Base-by-base conservation (phyloP, 2,113 vertebrate species). In the Cyprinodon tularosa region DNA sequence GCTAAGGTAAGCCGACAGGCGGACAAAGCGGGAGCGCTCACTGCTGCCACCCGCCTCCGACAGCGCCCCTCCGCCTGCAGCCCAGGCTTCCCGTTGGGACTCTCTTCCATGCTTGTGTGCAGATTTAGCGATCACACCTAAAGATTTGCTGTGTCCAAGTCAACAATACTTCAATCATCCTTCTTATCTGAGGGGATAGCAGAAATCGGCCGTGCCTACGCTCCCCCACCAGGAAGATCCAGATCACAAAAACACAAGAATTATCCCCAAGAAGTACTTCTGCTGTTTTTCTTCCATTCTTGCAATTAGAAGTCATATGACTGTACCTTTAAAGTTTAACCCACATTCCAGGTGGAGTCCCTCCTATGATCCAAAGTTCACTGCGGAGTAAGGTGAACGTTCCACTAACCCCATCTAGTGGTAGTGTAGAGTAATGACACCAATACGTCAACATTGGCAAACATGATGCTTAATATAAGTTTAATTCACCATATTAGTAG, bases 1-100 rank as follows among this genome's bases (percentile, higher is more conserved):
- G 92, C 91, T 76, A 95, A 74, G 42, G 82, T 83, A 83, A 94
- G 89, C 0, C 90, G 88, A 3, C 84, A 77, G 8, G 45, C 62
- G 62, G 87, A 42, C 48, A 80, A 74, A 42, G 70, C 86, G 2
- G 90, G 81, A 39, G 62, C 77, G 67, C 74, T 75, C 72, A 91
- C 73, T 39, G 77, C 72, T 0, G 91, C 92, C 6, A 93, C 80
- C 9, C 64, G 67, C 61, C 81, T 81, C 66, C 67, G 71, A 40
- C 38, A 14, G 39, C 38, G 42, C 65, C 40, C 85, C 20, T 36
- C 66, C 3, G 66, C 8, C 62, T 20, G 72, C 44, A 36, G 9
- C 9, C 29, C 29, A 29, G 64, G 45, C 57, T 70, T 60, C 14
- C 68, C n/a, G 0, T 10, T 37, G 12, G 15, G 1, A 1, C 9